These are phyloP conservation scores for Tachyglossus aculeatus DNA, from an alignment of 2,797 vertebrate species.

Conservation along the genomic window DNA sequence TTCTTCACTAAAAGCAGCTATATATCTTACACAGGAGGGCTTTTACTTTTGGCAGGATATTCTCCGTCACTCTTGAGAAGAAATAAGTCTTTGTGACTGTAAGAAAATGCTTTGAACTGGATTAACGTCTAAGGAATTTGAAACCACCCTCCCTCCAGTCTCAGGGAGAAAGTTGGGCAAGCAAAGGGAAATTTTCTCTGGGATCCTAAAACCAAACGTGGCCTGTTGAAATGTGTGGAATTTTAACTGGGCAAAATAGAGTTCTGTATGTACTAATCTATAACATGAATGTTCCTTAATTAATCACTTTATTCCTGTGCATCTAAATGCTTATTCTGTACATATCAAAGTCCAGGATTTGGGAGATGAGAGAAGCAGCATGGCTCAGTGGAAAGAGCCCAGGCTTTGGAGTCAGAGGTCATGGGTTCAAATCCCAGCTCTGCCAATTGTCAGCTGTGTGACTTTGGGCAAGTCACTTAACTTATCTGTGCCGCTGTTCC, in stretches of 20 bases:
- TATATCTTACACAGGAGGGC: neutral
- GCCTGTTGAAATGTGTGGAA: conserved; percentile 30
- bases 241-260: conserved; percentile 36
- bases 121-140: conserved; percentile 42
- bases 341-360: no score
- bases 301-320: no score
- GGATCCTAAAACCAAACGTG: conserved; percentile 37
- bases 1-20: neutral
- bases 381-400: no score
- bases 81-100: conserved; percentile 18
- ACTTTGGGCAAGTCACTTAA: no score
- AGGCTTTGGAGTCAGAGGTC: no score
- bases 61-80: conserved; percentile 22
- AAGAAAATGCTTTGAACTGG: neutral
- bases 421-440: no score
- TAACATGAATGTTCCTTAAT: no score
- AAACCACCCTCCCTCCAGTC: conserved; percentile 37
- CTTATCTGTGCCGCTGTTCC: no score
- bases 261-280: no score
- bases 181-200: conserved; percentile 33
- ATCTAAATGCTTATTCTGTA: no score
- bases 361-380: no score
- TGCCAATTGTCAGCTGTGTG: no score
- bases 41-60: conserved; percentile 19
- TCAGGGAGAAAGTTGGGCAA: conserved; percentile 12